Conservation (phyloP, 2,888 invertebrate genomes). For the Habroteleia sp. region DNA sequence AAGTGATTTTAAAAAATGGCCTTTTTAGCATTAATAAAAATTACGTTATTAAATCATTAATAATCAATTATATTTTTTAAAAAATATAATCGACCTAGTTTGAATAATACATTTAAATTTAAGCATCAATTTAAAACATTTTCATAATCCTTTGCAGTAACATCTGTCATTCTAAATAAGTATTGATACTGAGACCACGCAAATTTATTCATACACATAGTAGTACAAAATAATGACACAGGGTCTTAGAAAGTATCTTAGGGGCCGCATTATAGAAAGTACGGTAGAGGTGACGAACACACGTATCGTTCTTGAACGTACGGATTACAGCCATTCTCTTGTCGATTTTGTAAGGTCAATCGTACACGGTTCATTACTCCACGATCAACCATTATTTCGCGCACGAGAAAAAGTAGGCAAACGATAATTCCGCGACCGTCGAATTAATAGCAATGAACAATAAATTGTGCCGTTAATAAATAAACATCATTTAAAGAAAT, state of each 20-base stretch:
- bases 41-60: no score
- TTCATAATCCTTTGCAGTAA: no score
- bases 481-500: neutral
- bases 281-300: slow-evolving; percentile 60
- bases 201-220: slow-evolving; percentile 23
- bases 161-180: no score
- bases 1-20: no score
- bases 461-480: slow-evolving; percentile 9
- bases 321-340: slow-evolving; percentile 55
- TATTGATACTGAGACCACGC: neutral
- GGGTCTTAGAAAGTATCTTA: slow-evolving; percentile 68
- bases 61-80: no score
- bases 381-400: slow-evolving; percentile 51
- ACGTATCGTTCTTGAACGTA: slow-evolving; percentile 44
- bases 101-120: no score
- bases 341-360: slow-evolving; percentile 64
- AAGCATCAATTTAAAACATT: no score
- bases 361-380: slow-evolving; percentile 62
- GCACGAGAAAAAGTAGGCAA: slow-evolving; percentile 33
- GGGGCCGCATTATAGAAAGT: slow-evolving; percentile 68
- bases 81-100: no score
- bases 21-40: no score
- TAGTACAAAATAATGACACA: slow-evolving; percentile 57
- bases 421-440: slow-evolving; percentile 15
- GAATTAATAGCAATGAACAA: slow-evolving; percentile 6